Conservation (phyloP, 2,888 invertebrate genomes). For the Mactromeris polynyma region DNA sequence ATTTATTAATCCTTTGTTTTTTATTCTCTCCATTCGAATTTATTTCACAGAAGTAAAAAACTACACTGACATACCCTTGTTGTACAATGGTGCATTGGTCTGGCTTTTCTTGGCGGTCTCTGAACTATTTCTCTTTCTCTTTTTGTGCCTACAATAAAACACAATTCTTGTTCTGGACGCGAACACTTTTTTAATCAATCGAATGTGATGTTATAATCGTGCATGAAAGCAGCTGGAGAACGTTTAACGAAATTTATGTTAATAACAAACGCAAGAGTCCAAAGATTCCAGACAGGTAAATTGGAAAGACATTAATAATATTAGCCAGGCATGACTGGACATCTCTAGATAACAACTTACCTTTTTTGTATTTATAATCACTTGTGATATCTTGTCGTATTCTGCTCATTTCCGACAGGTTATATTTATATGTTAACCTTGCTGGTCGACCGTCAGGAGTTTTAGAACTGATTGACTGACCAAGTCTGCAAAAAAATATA, state of each 20-base stretch:
- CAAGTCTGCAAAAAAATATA: conserved; percentile 54
- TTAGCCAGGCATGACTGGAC: neutral
- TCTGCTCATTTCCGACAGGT: conserved; percentile 57
- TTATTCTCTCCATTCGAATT: too few relatives aligned
- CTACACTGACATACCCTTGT: conserved; percentile 62
- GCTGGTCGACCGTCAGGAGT: conserved; percentile 72
- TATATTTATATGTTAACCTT: conserved; percentile 59
- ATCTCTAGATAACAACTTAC: conserved; percentile 37
- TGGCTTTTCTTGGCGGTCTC: conserved; percentile 20
- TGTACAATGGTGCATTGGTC: conserved; percentile 54
- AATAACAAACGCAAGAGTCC: neutral
- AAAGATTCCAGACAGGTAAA: neutral
- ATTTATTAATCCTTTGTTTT: too few relatives aligned
- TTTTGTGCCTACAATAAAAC: conserved; percentile 45
- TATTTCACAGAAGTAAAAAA: too few relatives aligned
- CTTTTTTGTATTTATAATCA: conserved; percentile 74
- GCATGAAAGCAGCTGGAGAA: neutral
- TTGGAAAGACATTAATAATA: too few relatives aligned
- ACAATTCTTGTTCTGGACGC: too few relatives aligned
- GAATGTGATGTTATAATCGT: neutral
- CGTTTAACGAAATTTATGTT: neutral
- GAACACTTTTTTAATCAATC: too few relatives aligned
- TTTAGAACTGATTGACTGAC: conserved; percentile 72
- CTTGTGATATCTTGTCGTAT: conserved; percentile 71
- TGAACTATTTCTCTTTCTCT: conserved; percentile 43